Base-by-base conservation (phyloP, 2,113 vertebrate genomes). In the Ctenodactylus gundi region DNA sequence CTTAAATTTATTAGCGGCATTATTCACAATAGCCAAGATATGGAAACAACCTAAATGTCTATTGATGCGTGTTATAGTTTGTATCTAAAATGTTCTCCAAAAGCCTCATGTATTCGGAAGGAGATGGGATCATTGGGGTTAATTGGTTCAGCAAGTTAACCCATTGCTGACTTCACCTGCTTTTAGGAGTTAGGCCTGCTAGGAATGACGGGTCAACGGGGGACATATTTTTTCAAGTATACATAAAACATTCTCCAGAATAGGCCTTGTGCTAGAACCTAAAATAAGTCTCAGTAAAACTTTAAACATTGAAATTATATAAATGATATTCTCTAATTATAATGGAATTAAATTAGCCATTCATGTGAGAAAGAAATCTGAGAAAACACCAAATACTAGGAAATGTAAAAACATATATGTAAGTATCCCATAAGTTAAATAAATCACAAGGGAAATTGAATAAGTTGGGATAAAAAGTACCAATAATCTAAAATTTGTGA, bases 201-300 rank as follows among this genome's bases (percentile, higher is more conserved):
- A n/a, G n/a, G n/a, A n/a, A n/a, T n/a, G n/a, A n/a, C n/a, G n/a
- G n/a, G n/a, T n/a, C n/a, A n/a, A n/a, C n/a, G n/a, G n/a, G n/a
- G n/a, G n/a, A n/a, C 49, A 75, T 11, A 36, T 41, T 20, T 67
- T 76, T 93, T 85, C 49, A 85, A 41, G 46, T 78, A 31, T 21
- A 77, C 55, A 36, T 65, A 64, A 21, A 90, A 93, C 34, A 90
- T 68, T 84, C 58, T 90, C 29, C 39, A 87, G 46, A n/a, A 77
- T 65, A 90, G 46, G 83, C 55, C 68, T 46, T 84, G 53, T 46
- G 51, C 31, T 58, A 62, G n/a, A 87, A 34, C 14, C 55, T 83
- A 58, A 95, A 73, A 90, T 64, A 91, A 93, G 58, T 78, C 36
- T 62, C 64, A 84, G n/a, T 72, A 87, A 93, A 88, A 78, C 84